Evolutionary conservation across 2,888 invertebrate species (phyloP).

Genomic region (Acronicta alni): DNA sequence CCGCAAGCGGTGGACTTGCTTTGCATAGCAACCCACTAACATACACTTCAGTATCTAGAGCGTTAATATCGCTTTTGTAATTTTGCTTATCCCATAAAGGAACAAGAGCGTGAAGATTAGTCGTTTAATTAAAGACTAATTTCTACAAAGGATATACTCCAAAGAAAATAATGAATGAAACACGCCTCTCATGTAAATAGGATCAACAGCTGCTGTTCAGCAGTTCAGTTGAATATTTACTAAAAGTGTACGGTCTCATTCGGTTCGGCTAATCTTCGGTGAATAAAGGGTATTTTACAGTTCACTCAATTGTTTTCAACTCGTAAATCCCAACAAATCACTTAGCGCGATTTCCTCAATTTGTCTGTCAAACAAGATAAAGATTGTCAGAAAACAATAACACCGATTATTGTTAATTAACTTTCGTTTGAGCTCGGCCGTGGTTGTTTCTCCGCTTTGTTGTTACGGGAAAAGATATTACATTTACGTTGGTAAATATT

Average conservation of each 20-base stretch:
- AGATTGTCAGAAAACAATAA: slow-evolving; percentile 57
- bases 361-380: slow-evolving; percentile 56
- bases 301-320: slow-evolving; percentile 49
- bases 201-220: slow-evolving; percentile 46
- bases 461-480: slow-evolving; percentile 30
- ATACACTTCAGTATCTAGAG: slow-evolving; percentile 2
- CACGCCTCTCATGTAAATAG: slow-evolving; percentile 34
- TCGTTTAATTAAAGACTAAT: slow-evolving; percentile 25
- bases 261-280: slow-evolving; percentile 32
- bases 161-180: slow-evolving; percentile 36
- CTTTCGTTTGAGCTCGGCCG: slow-evolving; percentile 46
- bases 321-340: slow-evolving; percentile 52
- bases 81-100: slow-evolving; percentile 13
- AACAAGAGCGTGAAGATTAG: slow-evolving; percentile 21
- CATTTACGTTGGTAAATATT: slow-evolving; percentile 31
- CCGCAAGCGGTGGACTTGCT: background rate
- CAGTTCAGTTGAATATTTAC: slow-evolving; percentile 30
- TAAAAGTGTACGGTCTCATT: slow-evolving; percentile 30
- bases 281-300: slow-evolving; percentile 48
- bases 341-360: slow-evolving; percentile 52
- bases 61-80: background rate
- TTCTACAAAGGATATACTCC: slow-evolving; percentile 20
- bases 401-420: slow-evolving; percentile 55
- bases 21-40: slow-evolving; percentile 1
- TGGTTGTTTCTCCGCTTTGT: slow-evolving; percentile 33